A percentile compares a stretch with the other conserved stretches of the same genome.
Evolutionary conservation across 2,113 vertebrate genomes (phyloP).

Genomic region (Brachyhypopomus gauderio): DNA sequence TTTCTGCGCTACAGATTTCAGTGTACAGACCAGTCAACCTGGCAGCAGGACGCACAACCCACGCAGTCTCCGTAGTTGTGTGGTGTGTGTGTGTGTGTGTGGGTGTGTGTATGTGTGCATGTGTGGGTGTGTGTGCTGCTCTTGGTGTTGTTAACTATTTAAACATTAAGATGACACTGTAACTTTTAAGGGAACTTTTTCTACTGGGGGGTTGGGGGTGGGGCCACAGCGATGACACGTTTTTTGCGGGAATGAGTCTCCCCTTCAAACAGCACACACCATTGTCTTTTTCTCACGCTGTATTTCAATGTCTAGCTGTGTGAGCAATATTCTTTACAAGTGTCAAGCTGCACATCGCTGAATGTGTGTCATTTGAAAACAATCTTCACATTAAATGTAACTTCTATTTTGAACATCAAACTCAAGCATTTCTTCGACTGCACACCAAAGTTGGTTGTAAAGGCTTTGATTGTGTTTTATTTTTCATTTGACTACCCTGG

Average conservation of each 20-base stretch:
- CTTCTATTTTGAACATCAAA: constrained; percentile 62
- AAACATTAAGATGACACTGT: constrained; percentile 59
- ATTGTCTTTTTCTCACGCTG: constrained; percentile 39
- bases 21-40: constrained; percentile 70
- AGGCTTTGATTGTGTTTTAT: background rate
- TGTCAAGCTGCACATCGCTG: constrained; percentile 62
- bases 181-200: constrained; percentile 44
- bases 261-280: constrained; percentile 17
- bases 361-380: constrained; percentile 57
- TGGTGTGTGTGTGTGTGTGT: constrained; percentile 34
- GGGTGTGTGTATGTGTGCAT: constrained; percentile 36
- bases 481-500: no score
- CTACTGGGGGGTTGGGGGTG: background rate
- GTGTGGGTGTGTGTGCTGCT: constrained; percentile 17
- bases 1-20: constrained; percentile 75
- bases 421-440: constrained; percentile 21
- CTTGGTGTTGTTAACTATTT: constrained; percentile 64
- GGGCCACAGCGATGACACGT: background rate
- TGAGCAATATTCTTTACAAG: constrained; percentile 46
- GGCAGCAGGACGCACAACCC: constrained; percentile 61
- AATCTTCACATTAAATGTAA: constrained; percentile 62
- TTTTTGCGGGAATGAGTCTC: background rate
- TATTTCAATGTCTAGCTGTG: constrained; percentile 48
- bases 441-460: no score
- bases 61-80: constrained; percentile 61